phyloP scores from a whole-genome alignment of 2,888 invertebrate species.

The Metallyticus violacea region DNA sequence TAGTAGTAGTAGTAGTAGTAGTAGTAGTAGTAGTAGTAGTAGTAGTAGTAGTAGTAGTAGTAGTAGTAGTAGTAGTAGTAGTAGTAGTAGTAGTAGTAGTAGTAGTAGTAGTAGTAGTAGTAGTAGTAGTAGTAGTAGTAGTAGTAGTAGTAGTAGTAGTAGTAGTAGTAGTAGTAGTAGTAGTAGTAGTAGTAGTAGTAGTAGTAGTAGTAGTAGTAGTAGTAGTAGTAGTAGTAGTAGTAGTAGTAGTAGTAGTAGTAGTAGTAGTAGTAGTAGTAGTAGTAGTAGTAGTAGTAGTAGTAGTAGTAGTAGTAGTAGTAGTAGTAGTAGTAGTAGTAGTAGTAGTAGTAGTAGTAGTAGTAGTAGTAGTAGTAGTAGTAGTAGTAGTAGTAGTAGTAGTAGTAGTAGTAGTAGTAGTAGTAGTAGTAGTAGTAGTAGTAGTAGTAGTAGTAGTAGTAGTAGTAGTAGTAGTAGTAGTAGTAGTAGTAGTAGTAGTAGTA shows the following conservation, averaged over 20 bases:
- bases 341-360: not conserved
- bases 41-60: not conserved
- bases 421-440: not conserved
- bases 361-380: not conserved
- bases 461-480: not conserved
- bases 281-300: not conserved
- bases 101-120: not conserved
- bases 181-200: not conserved
- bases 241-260: not conserved
- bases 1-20: not conserved
- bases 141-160: not conserved
- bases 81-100: not conserved
- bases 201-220: not conserved
- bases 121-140: not conserved
- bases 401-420: not conserved
- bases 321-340: not conserved
- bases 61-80: not conserved
- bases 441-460: not conserved
- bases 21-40: not conserved
- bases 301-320: not conserved
- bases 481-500: not conserved
- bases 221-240: not conserved
- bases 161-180: not conserved
- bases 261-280: not conserved
- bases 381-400: not conserved